phyloP scores from a whole-genome alignment of 2,888 invertebrate species.

The Ctena decussata region DNA sequence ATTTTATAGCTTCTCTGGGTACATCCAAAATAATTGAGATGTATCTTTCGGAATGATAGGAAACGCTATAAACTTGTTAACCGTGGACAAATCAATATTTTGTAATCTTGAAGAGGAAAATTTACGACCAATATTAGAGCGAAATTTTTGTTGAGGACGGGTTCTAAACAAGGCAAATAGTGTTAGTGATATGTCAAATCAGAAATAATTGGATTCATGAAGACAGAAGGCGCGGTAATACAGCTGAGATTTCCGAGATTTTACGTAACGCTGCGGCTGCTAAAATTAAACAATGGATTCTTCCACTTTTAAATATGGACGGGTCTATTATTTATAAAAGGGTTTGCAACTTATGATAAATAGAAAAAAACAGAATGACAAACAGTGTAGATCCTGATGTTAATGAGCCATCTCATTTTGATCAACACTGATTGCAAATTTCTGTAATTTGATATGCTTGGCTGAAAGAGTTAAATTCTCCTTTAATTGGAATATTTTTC shows the following conservation, averaged over 20 bases:
- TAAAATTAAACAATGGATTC: too few relatives aligned
- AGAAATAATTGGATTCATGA: neutral
- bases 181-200: neutral
- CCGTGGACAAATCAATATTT: neutral
- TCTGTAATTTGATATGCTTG: too few relatives aligned
- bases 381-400: neutral
- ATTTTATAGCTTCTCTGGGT: neutral
- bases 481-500: too few relatives aligned
- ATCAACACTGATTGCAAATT: neutral
- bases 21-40: neutral
- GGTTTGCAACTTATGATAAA: too few relatives aligned
- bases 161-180: neutral
- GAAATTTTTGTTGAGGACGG: neutral
- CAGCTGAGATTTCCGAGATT: neutral
- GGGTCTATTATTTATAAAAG: too few relatives aligned
- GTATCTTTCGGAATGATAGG: neutral
- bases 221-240: neutral
- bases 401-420: neutral
- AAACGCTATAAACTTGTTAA: neutral
- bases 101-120: too few relatives aligned
- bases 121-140: neutral
- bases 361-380: too few relatives aligned
- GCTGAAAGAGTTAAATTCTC: too few relatives aligned
- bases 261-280: neutral
- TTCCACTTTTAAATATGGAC: too few relatives aligned